Base-by-base conservation (phyloP, 1,140 invertebrate species). In the Nautilus pompilius region DNA sequence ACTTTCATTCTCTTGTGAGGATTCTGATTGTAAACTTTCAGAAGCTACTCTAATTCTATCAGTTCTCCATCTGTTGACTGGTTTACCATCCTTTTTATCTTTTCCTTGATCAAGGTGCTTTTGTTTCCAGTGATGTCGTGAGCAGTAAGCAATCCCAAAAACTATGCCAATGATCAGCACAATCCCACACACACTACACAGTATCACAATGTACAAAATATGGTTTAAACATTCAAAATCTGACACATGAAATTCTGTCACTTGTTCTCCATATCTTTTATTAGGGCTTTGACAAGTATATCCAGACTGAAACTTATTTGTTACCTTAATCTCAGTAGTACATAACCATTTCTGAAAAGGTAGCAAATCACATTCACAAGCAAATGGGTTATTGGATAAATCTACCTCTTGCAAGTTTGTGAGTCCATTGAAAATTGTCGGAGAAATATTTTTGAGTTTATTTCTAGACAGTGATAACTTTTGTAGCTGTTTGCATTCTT, bases 311-410 rank as follows among this genome's bases (percentile, higher is more conserved):
- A 53, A 53, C 5, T 64, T 48, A 30, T 70, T 49, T 6, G 67
- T 49, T 5, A 73, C 45, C 22, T 56, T 26, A n/a, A 72, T 51
- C 17, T 59, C 61, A 13, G 66, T 71, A n/a, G 55, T 63, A 17
- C 30, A 41, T 33, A 76, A 13, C 77, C 77, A 79, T 46, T 72
- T 58, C 28, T 61, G 57, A 41, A 79, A 67, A 8, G 63, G 61
- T 4, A 76, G 32, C 28, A 75, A 58, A 17, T 68, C 62, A 62
- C 78, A 80, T 30, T 60, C 60, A 56, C 78, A 80, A 22, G 61
- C 30, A 55, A 78, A 77, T 6, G 68, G 69, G 54, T 79, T 80
- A 17, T 58, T 45, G 4, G 75, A 72, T 5, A 79, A 62, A 61
- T 78, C 74, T 5, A 80, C 26, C 36, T 67, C 26, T 20, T 63